Evolutionary conservation across 2,113 vertebrate species (phyloP).

Genomic region (Perccottus glenii): DNA sequence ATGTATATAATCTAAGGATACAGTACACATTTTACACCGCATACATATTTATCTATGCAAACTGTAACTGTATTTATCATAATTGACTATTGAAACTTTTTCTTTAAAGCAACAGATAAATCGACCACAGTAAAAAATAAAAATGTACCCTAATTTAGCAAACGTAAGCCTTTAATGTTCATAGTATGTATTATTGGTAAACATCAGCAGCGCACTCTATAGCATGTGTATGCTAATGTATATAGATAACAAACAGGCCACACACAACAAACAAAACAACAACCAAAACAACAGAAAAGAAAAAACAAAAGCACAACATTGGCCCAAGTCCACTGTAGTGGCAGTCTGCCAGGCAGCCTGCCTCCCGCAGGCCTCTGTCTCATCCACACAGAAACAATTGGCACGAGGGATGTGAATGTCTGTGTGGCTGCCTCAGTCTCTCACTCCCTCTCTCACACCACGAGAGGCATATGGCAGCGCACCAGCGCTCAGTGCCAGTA

Average conservation of each 20-base stretch:
- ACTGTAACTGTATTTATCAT: no score
- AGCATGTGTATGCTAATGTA: constrained; percentile 7
- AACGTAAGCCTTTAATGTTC: neutral
- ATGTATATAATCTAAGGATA: no score
- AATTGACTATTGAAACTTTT: no score
- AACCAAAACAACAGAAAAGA: constrained; percentile 31
- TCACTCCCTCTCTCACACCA: constrained; percentile 25
- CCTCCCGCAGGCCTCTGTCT: constrained; percentile 55
- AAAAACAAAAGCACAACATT: constrained; percentile 44
- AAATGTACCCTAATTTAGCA: neutral
- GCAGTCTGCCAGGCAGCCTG: constrained; percentile 58
- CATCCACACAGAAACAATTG: constrained; percentile 62
- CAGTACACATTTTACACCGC: no score
- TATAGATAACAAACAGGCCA: constrained; percentile 16
- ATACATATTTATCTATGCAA: no score
- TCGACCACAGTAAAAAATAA: neutral
- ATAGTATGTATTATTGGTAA: neutral
- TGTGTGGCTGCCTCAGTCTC: constrained; percentile 17
- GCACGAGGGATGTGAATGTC: constrained; percentile 53
- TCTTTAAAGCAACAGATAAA: no score
- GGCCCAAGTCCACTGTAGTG: constrained; percentile 40
- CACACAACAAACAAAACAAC: constrained; percentile 41
- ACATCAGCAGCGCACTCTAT: neutral
- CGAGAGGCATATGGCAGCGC: constrained; percentile 48
- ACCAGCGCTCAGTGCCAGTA: constrained; percentile 61